Conservation (phyloP, 2,888 invertebrate species). For the Serrognathus titanus region DNA sequence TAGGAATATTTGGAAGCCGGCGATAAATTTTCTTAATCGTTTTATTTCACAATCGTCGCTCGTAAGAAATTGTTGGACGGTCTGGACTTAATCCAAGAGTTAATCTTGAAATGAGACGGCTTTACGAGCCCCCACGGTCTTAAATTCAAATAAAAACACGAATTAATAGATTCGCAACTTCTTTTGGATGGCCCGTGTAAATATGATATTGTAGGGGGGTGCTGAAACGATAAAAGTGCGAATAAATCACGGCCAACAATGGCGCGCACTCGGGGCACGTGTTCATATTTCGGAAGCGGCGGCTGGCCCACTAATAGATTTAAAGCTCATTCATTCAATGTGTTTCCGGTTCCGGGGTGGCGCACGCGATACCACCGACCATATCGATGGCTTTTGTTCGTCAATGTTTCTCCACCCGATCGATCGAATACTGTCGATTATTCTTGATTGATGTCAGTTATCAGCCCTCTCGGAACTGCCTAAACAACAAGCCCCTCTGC, state of each 20-base stretch:
- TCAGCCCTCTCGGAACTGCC: background rate
- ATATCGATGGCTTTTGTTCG: conserved; percentile 6
- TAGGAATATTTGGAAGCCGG: no score
- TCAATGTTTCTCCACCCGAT: conserved; percentile 3
- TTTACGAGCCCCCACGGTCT: no score
- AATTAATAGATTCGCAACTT: no score
- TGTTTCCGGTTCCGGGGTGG: conserved; percentile 1
- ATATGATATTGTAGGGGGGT: conserved; percentile 1
- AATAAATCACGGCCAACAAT: conserved; percentile 17
- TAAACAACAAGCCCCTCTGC: background rate
- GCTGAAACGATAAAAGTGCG: conserved; percentile 7
- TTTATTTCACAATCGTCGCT: no score
- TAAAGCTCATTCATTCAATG: conserved; percentile 10
- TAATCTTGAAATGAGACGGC: no score
- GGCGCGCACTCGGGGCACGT: conserved; percentile 7
- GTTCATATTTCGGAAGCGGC: conserved; percentile 14
- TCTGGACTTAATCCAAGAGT: no score
- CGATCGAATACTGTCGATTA: conserved; percentile 7
- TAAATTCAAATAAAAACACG: no score
- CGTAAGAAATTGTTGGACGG: no score
- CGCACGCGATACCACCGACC: background rate
- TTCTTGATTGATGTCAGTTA: conserved; percentile 6
- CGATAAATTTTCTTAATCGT: no score
- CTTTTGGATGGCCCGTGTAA: background rate
- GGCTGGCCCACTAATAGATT: conserved; percentile 13